These are phyloP conservation scores for Camponotus floridanus DNA, from an alignment of 1,140 invertebrate species.

Conservation along the genomic window DNA sequence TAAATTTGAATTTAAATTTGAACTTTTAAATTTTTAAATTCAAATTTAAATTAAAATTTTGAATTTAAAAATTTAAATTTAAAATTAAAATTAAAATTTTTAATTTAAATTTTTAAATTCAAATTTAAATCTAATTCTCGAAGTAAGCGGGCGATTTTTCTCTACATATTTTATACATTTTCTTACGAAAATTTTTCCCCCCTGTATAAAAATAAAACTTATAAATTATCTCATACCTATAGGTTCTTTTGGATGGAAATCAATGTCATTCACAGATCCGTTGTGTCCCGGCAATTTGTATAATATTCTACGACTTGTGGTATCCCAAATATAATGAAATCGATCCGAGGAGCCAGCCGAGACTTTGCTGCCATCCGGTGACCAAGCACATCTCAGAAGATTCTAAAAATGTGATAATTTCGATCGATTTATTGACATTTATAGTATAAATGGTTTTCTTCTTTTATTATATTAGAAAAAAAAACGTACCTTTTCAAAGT, in stretches of 20 bases:
- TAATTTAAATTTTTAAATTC: no score
- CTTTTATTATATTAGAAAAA: background rate
- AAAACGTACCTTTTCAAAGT: constrained; percentile 96
- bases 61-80: no score
- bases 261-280: constrained; percentile 98
- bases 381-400: constrained; percentile 92
- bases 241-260: constrained; percentile 98
- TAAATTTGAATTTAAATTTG: no score
- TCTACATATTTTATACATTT: background rate
- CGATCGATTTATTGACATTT: background rate
- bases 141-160: no score
- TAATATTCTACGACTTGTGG: constrained; percentile 94
- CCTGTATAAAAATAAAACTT: background rate
- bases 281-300: constrained; percentile 99
- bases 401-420: constrained; percentile 85
- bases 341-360: constrained; percentile 97
- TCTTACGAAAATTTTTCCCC: no score
- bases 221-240: constrained; percentile 88
- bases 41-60: no score
- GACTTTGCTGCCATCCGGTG: constrained; percentile 92
- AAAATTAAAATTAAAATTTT: no score
- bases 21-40: no score
- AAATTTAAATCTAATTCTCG: no score
- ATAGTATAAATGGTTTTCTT: no score
- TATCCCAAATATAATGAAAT: constrained; percentile 99